Conservation (phyloP, 2,113 vertebrate genomes). For the Laticauda colubrina region DNA sequence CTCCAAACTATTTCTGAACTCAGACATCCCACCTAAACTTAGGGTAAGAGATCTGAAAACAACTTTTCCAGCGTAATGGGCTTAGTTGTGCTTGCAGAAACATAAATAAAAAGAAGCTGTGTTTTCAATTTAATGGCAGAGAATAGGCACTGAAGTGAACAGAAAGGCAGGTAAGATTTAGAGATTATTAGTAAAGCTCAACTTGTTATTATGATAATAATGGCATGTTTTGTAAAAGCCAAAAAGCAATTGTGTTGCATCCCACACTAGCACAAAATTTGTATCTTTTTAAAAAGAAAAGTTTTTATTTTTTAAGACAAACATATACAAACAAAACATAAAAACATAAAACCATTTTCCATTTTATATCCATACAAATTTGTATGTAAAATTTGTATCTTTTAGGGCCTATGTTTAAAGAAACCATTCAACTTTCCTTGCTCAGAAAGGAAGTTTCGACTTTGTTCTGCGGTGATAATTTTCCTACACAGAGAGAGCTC, state of each 20-base stretch:
- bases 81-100: neutral
- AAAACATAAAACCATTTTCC: too few relatives aligned
- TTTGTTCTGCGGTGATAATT: neutral
- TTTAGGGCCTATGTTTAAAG: neutral
- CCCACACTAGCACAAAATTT: neutral
- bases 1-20: constrained; percentile 64
- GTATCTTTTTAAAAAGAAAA: neutral
- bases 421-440: neutral
- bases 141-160: neutral
- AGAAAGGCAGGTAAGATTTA: neutral
- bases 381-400: neutral
- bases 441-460: neutral
- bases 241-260: neutral
- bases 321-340: too few relatives aligned
- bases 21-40: constrained; percentile 61
- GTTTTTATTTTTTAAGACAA: too few relatives aligned
- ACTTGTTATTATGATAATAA: neutral
- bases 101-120: neutral
- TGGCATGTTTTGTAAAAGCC: neutral
- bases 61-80: neutral
- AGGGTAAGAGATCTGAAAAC: constrained; percentile 55
- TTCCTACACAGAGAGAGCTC: neutral
- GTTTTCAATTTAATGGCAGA: neutral
- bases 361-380: too few relatives aligned
- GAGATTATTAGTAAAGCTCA: neutral